phyloP scores from a whole-genome alignment of 64 coral and sea anemone genomes.

The Orbicella faveolata region DNA sequence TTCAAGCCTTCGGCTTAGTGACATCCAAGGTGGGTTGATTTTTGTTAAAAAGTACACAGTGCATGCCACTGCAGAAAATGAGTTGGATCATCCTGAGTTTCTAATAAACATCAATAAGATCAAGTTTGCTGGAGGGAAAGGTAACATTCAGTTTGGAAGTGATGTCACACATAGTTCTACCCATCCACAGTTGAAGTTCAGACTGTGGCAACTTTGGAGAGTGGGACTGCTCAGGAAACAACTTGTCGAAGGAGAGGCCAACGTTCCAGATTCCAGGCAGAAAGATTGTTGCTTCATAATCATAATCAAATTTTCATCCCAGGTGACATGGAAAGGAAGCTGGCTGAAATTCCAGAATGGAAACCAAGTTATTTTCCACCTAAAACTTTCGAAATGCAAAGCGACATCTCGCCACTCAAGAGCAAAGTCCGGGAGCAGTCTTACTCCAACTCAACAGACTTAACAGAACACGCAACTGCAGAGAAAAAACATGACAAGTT shows the following conservation, averaged over 20 bases:
- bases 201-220: neutral
- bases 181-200: neutral
- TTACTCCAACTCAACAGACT: neutral
- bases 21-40: slow-evolving; percentile 38
- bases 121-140: slow-evolving; percentile 36
- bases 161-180: slow-evolving; percentile 8
- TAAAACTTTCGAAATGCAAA: too few species aligned
- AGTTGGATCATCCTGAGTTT: neutral
- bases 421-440: too few species aligned
- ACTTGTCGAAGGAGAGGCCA: neutral
- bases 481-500: neutral
- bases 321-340: too few species aligned
- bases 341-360: slow-evolving; percentile 25
- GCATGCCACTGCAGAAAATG: neutral
- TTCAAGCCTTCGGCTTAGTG: neutral
- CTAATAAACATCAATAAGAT: neutral
- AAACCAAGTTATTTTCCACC: slow-evolving; percentile 38
- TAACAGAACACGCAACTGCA: too few species aligned
- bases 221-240: neutral
- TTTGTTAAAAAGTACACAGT: slow-evolving; percentile 32
- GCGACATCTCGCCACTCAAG: too few species aligned
- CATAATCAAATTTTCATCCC: neutral
- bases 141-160: slow-evolving; percentile 24
- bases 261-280: neutral
- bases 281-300: neutral